Percentiles rank a stretch among this genome's conserved stretches.
phyloP scores from a whole-genome alignment of 2,113 vertebrate species.

The Manacus vitellinus region DNA sequence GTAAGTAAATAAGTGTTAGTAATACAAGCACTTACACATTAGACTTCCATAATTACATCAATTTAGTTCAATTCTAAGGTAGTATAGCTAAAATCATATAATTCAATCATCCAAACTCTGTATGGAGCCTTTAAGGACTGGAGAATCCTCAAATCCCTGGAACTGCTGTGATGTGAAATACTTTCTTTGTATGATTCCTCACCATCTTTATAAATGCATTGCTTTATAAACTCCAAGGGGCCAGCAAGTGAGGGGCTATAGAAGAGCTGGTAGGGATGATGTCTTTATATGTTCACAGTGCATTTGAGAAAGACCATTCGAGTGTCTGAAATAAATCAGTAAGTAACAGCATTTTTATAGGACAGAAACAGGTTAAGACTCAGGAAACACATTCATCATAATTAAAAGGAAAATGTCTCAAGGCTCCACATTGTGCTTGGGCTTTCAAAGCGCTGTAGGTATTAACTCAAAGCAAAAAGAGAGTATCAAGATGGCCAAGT shows the following conservation, averaged over 20 bases:
- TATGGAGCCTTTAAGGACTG: not conserved
- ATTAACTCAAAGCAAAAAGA: not conserved
- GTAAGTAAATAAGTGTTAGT: not conserved
- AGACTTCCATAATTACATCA: not conserved
- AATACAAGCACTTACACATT: not conserved
- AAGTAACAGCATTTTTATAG: not conserved
- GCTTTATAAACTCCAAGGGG: not conserved
- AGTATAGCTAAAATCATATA: not conserved
- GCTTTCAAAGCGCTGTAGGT: not conserved
- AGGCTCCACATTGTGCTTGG: not conserved
- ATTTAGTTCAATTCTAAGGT: not conserved
- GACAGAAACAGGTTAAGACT: not conserved
- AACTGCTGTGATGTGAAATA: not conserved
- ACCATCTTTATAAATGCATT: accelerated
- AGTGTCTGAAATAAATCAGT: not conserved
- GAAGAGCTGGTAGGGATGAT: not conserved
- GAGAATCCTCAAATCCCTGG: not conserved
- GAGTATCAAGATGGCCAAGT: accelerated
- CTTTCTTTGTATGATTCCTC: not conserved
- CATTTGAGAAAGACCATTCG: not conserved
- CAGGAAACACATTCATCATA: not conserved
- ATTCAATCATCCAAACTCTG: not conserved
- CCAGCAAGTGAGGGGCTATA: not conserved
- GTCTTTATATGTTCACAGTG: accelerated
- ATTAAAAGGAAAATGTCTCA: not conserved